These are phyloP conservation scores for Drosophila emarginata DNA, from an alignment of 2,888 invertebrate genomes.

Conservation along the genomic window DNA sequence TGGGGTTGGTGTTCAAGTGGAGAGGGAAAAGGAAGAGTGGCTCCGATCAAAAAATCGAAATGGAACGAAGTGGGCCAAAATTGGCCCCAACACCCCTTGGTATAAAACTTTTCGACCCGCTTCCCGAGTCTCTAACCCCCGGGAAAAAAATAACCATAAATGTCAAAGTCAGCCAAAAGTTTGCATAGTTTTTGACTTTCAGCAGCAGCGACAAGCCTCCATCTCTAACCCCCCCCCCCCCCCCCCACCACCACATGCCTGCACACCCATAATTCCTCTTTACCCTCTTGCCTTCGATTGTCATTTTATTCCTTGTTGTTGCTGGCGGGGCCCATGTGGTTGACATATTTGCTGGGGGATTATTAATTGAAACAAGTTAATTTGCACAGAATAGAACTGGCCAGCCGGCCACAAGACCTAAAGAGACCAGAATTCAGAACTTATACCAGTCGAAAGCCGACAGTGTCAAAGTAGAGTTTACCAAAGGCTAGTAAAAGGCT, in stretches of 20 bases:
- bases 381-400: slow-evolving; percentile 75
- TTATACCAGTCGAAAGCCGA: slow-evolving; percentile 40
- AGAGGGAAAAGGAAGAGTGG: neutral
- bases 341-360: slow-evolving; percentile 81
- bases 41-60: slow-evolving; percentile 61
- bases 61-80: slow-evolving; percentile 5
- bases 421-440: neutral
- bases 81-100: slow-evolving; percentile 32
- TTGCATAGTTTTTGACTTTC: slow-evolving; percentile 77
- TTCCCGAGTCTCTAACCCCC: slow-evolving; percentile 21
- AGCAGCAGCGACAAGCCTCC: slow-evolving; percentile 36
- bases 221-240: neutral
- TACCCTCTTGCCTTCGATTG: neutral
- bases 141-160: slow-evolving; percentile 74
- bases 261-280: too few relatives aligned
- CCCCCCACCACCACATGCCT: too few relatives aligned
- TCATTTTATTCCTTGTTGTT: neutral
- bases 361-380: slow-evolving; percentile 82
- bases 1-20: neutral
- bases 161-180: slow-evolving; percentile 78
- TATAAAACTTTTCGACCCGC: slow-evolving; percentile 58
- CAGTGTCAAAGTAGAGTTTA: slow-evolving; percentile 62
- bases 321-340: slow-evolving; percentile 56
- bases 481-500: slow-evolving; percentile 46
- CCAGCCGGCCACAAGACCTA: slow-evolving; percentile 32